Conservation (phyloP, 2,888 invertebrate genomes). For the Epistrophella euchroma region DNA sequence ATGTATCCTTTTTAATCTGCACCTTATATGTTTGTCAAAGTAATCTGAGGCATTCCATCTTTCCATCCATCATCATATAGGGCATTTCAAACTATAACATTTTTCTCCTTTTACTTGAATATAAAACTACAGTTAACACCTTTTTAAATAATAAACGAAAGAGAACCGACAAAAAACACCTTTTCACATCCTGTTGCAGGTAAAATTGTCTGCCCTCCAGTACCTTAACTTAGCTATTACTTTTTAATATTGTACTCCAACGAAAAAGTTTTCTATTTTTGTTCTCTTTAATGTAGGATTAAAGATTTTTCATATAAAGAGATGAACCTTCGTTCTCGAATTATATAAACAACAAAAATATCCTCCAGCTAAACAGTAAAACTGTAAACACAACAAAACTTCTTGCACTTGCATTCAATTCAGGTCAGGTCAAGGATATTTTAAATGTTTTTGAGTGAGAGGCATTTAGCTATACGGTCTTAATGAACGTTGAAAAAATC, state of each 20-base stretch:
- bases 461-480: too few species aligned
- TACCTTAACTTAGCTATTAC: too few species aligned
- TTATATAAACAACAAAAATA: conserved; percentile 25
- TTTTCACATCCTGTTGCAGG: conserved; percentile 52
- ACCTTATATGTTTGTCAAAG: neutral
- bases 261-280: conserved; percentile 27
- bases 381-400: conserved; percentile 20
- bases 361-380: conserved; percentile 23
- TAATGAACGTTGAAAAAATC: neutral
- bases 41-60: neutral
- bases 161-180: conserved; percentile 47
- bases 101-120: conserved; percentile 28
- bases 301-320: conserved; percentile 13
- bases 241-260: conserved; percentile 19
- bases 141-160: conserved; percentile 68
- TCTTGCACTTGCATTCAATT: conserved; percentile 49
- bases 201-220: conserved; percentile 7
- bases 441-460: neutral
- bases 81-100: neutral
- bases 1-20: neutral
- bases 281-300: conserved; percentile 42
- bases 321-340: conserved; percentile 9
- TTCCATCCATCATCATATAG: neutral
- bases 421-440: conserved; percentile 62
- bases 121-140: conserved; percentile 59